Conservation (phyloP, 2,113 vertebrate species). For the Hystrix cristata region DNA sequence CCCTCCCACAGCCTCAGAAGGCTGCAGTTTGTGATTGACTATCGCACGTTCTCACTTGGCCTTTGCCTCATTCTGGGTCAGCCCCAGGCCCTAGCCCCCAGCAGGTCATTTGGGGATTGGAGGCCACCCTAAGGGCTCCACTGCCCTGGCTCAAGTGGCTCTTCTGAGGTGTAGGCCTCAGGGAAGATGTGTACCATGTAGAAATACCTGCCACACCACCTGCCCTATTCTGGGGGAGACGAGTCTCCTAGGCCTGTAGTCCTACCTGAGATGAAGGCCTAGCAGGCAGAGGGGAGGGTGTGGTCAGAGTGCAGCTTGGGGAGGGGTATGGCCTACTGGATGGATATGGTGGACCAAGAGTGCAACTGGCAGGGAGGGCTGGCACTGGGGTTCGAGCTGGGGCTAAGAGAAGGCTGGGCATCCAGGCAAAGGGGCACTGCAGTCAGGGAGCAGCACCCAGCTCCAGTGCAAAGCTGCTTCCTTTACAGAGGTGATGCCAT, state of each 20-base stretch:
- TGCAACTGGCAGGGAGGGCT: neutral
- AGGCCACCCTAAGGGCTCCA: neutral
- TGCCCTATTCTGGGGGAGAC: neutral
- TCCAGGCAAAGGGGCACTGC: neutral
- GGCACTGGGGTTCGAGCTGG: neutral
- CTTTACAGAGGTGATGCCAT: neutral
- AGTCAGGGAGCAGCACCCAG: neutral
- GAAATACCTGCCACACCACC: neutral
- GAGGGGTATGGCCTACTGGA: neutral
- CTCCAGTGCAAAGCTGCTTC: neutral
- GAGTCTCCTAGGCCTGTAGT: neutral
- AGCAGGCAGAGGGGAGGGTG: neutral
- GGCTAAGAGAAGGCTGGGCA: neutral
- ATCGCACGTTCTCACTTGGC: fast-evolving
- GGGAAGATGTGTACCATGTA: neutral
- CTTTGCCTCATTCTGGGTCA: neutral
- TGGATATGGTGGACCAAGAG: neutral
- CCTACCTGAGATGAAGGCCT: neutral
- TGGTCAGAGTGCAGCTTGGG: neutral
- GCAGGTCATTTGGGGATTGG: neutral
- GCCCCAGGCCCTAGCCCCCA: too few relatives aligned
- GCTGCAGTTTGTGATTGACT: neutral
- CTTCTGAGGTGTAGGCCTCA: neutral
- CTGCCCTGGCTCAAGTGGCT: too few relatives aligned
- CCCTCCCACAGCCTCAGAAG: neutral